Evolutionary conservation across 2,888 invertebrate genomes (phyloP), one percentile per base, ranked within the genome.

Genomic region (Agrotis segetum): DNA sequence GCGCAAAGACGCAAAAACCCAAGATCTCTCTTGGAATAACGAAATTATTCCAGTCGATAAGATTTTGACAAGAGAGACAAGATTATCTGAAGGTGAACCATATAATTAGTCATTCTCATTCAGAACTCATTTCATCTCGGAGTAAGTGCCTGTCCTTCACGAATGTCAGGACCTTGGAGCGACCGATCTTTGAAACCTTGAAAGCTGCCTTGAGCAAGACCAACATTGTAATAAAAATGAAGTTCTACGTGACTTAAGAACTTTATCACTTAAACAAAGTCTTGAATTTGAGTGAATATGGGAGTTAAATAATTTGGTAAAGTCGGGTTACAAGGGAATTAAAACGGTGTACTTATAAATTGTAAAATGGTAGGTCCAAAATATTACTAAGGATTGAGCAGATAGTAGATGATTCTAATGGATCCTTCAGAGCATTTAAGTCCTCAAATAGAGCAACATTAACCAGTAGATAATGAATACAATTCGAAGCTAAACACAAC

Each of bases 161-260:
- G 24, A 81, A 86, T 82, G 87, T 84, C 80, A 74, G 55, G 88
- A 85, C 91, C 90, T 92, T 91, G 88, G 66, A 53, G 64, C 83
- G 86, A 81, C 83, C 85, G 81, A 74, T 85, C 88, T 84, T 86
- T 74, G 74, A 82, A 83, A 84, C 87, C 86, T 88, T 87, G 85
- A 82, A 80, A 73, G 72, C 77, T 77, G 63, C 79, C 72, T 81
- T 70, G 61, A 82, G 56, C 77, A 81, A 69, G 66, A 74, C 29
- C 50, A 44, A 72, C 59, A 77, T 81, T 74, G 72, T 77, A 79
- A 83, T 77, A 77, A 81, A 69, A 75, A 71, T 69, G 29, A 64
- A 82, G 46, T 67, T 76, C 52, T 55, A 74, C 64, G 50, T 50
- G 49, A 60, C 24, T 69, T 66, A 19, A 67, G 46, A 71, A 67